Percentiles rank a stretch among this genome's conserved stretches.
Conservation (phyloP, 1,140 invertebrate species). For the Apolygus lucorum region DNA sequence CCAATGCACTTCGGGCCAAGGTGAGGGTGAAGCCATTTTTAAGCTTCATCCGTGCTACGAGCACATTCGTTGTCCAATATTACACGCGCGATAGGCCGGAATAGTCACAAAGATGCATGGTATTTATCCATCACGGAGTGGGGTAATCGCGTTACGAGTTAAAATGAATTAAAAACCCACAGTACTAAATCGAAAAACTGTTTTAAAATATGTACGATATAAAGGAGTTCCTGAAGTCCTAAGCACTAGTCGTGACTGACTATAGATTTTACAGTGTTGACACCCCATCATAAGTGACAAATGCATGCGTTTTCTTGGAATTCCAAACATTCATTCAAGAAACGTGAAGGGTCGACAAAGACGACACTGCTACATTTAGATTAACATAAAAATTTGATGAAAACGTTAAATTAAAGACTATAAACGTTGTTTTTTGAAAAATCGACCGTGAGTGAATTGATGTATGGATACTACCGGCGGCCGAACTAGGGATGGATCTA, state of each 20-base stretch:
- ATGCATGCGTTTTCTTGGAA: background rate
- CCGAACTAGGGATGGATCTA: no score
- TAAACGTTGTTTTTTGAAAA: no score
- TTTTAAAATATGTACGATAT: background rate
- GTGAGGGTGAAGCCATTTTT: conserved; percentile 29
- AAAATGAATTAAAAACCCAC: background rate
- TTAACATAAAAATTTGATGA: no score
- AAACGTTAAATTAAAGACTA: no score
- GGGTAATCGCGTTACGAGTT: background rate
- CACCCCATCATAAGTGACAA: background rate
- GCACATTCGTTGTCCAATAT: conserved; percentile 17
- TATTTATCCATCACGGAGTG: background rate
- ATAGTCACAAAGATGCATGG: background rate
- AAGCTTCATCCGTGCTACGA: conserved; percentile 24
- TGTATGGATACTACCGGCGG: no score
- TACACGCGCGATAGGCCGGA: background rate
- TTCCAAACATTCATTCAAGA: background rate
- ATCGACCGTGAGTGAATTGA: no score
- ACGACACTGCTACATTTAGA: no score
- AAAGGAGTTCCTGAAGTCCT: conserved; percentile 20
- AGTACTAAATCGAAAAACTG: conserved; percentile 3
- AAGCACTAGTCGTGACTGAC: conserved; percentile 27
- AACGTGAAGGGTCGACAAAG: no score
- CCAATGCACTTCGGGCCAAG: background rate
- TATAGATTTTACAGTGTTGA: conserved; percentile 28